Percentiles rank a stretch among this genome's conserved stretches.
Evolutionary conservation across 2,113 vertebrate species (phyloP).

Genomic region (Zapus hudsonius): DNA sequence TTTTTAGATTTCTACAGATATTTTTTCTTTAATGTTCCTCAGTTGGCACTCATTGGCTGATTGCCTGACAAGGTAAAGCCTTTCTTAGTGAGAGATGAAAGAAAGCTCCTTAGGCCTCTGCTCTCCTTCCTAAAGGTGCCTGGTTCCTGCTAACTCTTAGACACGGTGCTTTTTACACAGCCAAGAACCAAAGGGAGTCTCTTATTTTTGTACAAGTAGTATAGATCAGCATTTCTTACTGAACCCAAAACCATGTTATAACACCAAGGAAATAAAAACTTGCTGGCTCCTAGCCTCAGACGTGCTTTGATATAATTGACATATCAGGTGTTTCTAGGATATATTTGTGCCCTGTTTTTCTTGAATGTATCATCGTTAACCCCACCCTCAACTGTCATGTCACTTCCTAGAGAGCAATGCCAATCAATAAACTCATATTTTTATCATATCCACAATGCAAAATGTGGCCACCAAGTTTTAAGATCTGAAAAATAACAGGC

Average conservation of each 20-base stretch:
- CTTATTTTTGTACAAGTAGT: neutral
- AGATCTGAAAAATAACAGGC: neutral
- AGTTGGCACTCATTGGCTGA: neutral
- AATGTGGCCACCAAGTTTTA: neutral
- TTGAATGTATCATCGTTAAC: neutral
- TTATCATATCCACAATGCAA: neutral
- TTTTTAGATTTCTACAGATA: neutral
- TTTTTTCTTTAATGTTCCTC: neutral
- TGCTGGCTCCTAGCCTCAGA: neutral
- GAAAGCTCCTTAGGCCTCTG: neutral
- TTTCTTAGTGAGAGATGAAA: conserved; percentile 47
- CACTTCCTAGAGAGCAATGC: neutral
- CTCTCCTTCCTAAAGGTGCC: neutral
- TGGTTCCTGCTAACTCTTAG: neutral
- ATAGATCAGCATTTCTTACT: neutral
- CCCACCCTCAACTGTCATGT: neutral
- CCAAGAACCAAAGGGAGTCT: neutral
- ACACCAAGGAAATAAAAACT: neutral
- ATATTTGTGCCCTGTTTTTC: neutral
- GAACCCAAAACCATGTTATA: neutral
- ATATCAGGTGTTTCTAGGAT: neutral
- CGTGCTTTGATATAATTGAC: neutral
- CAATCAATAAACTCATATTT: neutral
- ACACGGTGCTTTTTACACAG: neutral
- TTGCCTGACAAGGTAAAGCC: conserved; percentile 20